Conservation (phyloP, 1,140 invertebrate genomes). For the Camponotus vicinus region DNA sequence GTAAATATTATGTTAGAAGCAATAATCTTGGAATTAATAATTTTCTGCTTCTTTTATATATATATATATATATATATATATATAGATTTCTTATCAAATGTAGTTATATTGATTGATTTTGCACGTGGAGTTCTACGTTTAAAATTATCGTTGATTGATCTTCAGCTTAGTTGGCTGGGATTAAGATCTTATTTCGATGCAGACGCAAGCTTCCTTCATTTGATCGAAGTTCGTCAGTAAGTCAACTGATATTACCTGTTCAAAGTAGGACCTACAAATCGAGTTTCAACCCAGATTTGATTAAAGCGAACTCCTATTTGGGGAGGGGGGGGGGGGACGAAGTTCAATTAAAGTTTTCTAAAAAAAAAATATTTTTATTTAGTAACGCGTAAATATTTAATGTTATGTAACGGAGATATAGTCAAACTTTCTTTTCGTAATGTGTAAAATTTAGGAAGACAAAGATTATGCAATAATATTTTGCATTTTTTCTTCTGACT, state of each 20-base stretch:
- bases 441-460: neutral
- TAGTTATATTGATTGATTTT: neutral
- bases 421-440: neutral
- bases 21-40: neutral
- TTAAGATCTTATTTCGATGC: neutral
- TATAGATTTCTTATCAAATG: neutral
- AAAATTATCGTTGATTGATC: neutral
- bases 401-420: neutral
- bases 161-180: neutral
- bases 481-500: neutral
- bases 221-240: conserved; percentile 12
- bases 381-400: neutral
- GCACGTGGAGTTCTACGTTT: neutral
- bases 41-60: neutral
- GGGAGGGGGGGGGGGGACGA: neutral
- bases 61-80: neutral
- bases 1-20: no score
- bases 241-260: neutral
- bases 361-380: neutral
- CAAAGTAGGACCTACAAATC: neutral
- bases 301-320: neutral
- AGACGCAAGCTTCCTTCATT: neutral
- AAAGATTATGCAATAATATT: neutral
- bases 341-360: neutral
- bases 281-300: conserved; percentile 7